Evolutionary conservation across 1,140 invertebrate species (phyloP), one percentile per base, ranked within the genome.

Genomic region (Oryzaephilus surinamensis): DNA sequence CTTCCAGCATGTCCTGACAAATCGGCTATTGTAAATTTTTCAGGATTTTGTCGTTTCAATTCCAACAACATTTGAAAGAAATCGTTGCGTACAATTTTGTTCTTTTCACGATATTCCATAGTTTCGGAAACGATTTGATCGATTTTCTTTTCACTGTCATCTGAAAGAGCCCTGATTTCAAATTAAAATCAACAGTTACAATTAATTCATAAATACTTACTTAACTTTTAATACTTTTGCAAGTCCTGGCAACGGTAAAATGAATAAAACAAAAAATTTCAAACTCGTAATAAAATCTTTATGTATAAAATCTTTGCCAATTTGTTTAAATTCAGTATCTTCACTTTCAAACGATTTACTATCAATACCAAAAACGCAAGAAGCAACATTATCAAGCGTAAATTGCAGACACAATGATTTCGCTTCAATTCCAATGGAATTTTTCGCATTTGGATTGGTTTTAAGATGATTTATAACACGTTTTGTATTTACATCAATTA

Each of bases 1-100:
- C 72, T 43, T 27, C 70, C 62, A 6, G 67, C 66, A 52, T 75
- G 70, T 3, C 67, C 68, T 0, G 75, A 57, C 3, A 87, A 64
- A 49, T 81, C 74, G 5, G 73, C 67, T 19, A 73, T 71, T 0
- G 65, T 65, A 48, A 76, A 71, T 45, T 61, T 65, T 6, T 29
- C 41, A 11, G 37, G 17, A 6, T 10, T 30, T 20, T 38, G 48
- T 33, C 20, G 43, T 35, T 34, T 53, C 32, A 45, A 42, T 38
- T 30, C 35, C 17, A 12, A 43, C n/a, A 57, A 24, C 6, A 52
- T 41, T 27, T 57, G 38, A 10, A 62, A 41, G 32, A 55, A 60
- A 46, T 62, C 60, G 20, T 60, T 57, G 10, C 51, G 38, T 4
- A 47, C 37, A 2, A 62, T 46, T 11, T 57, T 57, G 23, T 61